Evolutionary conservation across 2,888 invertebrate species (phyloP).

Genomic region (Tenodera sinensis): DNA sequence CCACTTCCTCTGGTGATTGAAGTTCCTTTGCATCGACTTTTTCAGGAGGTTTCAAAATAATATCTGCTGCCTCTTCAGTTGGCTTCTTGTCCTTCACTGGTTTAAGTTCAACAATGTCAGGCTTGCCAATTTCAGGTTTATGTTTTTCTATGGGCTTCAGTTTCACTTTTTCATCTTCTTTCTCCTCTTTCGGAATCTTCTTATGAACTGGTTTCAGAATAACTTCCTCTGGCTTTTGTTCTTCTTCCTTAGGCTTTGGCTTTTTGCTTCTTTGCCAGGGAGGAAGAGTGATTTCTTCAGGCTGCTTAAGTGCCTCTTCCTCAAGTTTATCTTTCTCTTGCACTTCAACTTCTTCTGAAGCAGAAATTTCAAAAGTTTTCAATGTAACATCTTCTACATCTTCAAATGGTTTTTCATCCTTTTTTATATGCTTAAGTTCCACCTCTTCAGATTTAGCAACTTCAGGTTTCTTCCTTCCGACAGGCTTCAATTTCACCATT

Average conservation of each 20-base stretch:
- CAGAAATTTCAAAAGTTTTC: constrained; percentile 32
- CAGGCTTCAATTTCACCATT: constrained; percentile 32
- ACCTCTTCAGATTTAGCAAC: constrained; percentile 52
- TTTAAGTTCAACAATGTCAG: constrained; percentile 30
- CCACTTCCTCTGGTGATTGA: background rate
- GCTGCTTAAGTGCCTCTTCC: constrained; percentile 18
- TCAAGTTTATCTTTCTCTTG: constrained; percentile 46
- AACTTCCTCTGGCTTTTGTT: constrained; percentile 35
- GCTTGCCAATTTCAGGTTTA: constrained; percentile 23
- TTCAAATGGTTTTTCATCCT: background rate
- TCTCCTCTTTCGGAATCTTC: constrained; percentile 24
- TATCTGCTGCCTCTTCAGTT: constrained; percentile 19
- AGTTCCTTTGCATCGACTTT: background rate
- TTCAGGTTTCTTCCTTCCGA: constrained; percentile 28
- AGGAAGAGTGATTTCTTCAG: constrained; percentile 19
- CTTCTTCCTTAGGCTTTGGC: constrained; percentile 23
- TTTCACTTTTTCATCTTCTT: constrained; percentile 26
- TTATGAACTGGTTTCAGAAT: constrained; percentile 37
- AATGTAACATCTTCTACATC: background rate
- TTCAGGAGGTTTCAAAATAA: constrained; percentile 15
- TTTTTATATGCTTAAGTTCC: background rate
- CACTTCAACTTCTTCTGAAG: constrained; percentile 28
- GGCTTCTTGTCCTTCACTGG: constrained; percentile 21
- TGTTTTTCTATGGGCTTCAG: constrained; percentile 24
- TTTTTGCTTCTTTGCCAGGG: constrained; percentile 39